Base-by-base conservation (phyloP, 2,888 invertebrate genomes). In the Osmoderma eremita region DNA sequence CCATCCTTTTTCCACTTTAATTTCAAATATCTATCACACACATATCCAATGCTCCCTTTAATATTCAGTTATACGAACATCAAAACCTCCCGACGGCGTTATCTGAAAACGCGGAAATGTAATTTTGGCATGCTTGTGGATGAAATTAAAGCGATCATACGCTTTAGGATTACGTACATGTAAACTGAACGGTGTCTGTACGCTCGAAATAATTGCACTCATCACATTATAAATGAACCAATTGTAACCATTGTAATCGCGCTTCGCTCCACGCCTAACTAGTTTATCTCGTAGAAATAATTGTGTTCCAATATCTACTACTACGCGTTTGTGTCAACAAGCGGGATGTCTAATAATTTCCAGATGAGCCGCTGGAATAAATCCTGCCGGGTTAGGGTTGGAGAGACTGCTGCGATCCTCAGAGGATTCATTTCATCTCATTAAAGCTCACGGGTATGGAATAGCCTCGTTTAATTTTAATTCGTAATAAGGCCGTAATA, bases 381-480 rank as follows among this genome's bases (percentile, higher is more conserved):
- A 63, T 63, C 53, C 38, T 42, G 18, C 13, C 53, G 42, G 51
- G 24, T 39, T 53, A 53, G 63, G 51, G 63, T 24, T 53, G 63
- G 53, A 63, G 51, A 63, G 30, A 63, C 63, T 39, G 39, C 51
- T 39, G 12, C 30, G 41, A 63, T 51, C 42, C 63, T 42, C 63
- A 41, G 24, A 41, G 63, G 63, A 63, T 42, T 63, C 63, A 63
- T 63, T 53, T 53, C 51, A 42, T 53, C 51, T 45, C 63, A 63
- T 53, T 42, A 42, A 30, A 41, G 51, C 41, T 63, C 42, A 53
- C 51, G 24, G 41, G 17, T 24, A 22, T 63, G 42, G 18, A 39
- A 51, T 63, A 53, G 42, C 53, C 39, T 24, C 51, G 53, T 63
- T 63, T 63, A 53, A 63, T 63, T 63, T 63, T 63, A 63, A 63